Conservation (phyloP, 2,113 vertebrate genomes). For the Sinocyclocheilus maitianheensis region DNA sequence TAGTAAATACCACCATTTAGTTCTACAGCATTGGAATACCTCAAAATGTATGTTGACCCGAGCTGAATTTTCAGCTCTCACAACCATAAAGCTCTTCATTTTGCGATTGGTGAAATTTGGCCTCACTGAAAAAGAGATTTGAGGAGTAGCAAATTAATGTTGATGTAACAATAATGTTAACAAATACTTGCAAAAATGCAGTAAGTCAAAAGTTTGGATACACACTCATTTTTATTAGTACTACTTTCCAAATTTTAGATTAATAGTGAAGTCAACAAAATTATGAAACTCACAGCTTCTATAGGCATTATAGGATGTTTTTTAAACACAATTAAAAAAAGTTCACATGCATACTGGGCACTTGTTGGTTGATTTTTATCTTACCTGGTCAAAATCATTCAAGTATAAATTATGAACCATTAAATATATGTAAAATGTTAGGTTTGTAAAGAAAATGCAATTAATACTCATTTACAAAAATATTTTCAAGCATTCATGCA, state of each 20-base stretch:
- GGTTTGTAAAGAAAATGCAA: not conserved
- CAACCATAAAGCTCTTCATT: conserved; percentile 74
- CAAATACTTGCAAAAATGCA: no score
- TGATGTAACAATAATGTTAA: no score
- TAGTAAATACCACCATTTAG: not conserved
- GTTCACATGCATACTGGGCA: no score
- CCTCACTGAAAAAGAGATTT: conserved; percentile 69
- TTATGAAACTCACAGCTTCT: not conserved
- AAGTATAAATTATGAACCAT: no score
- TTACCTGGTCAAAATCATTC: no score
- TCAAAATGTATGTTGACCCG: conserved; percentile 80
- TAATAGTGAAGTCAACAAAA: not conserved
- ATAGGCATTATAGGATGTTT: not conserved
- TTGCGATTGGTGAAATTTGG: conserved; percentile 80
- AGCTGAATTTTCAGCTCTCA: conserved; percentile 78
- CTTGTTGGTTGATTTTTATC: no score
- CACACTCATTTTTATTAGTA: not conserved
- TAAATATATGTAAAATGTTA: no score
- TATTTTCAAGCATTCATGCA: no score
- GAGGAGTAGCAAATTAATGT: not conserved
- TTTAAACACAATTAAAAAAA: no score
- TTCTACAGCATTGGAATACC: conserved; percentile 63
- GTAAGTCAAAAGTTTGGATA: not conserved
- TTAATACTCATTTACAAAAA: not conserved
- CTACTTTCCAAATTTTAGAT: not conserved